Conservation (phyloP, 1,140 invertebrate species). For the silkworm (Bombyx mori) region DNA sequence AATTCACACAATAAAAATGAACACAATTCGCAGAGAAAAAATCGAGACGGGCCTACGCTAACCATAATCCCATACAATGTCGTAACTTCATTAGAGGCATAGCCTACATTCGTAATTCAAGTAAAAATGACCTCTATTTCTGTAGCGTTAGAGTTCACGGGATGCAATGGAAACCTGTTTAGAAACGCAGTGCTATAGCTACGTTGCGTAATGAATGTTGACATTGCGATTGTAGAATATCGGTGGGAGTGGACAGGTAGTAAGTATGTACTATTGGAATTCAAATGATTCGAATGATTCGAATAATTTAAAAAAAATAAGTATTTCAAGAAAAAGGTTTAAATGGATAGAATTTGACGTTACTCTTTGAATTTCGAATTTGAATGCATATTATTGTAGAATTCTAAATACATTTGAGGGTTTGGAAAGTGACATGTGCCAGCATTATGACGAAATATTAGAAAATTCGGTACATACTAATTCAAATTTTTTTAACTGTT, state of each 20-base stretch:
- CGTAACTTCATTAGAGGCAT: slow-evolving; percentile 10
- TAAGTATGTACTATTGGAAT: slow-evolving; percentile 9
- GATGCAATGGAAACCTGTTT: slow-evolving; percentile 17
- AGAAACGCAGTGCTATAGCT: slow-evolving; percentile 29
- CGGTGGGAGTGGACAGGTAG: slow-evolving; percentile 15
- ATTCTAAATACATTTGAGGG: not conserved
- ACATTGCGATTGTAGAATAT: slow-evolving; percentile 20
- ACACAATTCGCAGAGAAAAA: too few species aligned
- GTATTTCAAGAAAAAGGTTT: too few species aligned
- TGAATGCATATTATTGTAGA: too few species aligned
- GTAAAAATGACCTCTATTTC: slow-evolving; percentile 14
- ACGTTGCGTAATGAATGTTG: slow-evolving; percentile 34
- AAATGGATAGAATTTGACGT: too few species aligned
- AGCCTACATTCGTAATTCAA: slow-evolving; percentile 5
- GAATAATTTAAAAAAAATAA: too few species aligned
- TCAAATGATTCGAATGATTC: not conserved
- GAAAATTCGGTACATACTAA: too few species aligned
- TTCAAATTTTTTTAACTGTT: too few species aligned
- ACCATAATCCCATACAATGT: slow-evolving; percentile 13
- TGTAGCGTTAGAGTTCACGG: slow-evolving; percentile 8
- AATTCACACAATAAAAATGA: too few species aligned
- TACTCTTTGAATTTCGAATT: too few species aligned
- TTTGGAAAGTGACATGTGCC: not conserved
- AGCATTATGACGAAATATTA: not conserved
- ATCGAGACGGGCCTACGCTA: not conserved